Base-by-base conservation (phyloP, 2,797 vertebrate genomes). In the Mormyrops attenuatus region DNA sequence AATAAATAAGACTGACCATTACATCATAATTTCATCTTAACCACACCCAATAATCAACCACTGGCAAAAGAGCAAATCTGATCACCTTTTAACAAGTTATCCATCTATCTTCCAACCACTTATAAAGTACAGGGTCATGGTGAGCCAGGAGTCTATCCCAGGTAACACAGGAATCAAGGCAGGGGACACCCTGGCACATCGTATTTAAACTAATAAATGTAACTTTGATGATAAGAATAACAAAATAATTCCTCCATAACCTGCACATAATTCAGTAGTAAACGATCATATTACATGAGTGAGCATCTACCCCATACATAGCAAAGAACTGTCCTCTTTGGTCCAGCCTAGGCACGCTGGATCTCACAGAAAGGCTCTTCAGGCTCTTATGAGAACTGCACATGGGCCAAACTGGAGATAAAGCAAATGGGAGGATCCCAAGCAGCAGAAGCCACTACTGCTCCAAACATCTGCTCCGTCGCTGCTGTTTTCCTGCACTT, bases 381-480 rank as follows among this genome's bases (percentile, higher is more conserved):
- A 6, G 47, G 47, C 26, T 55, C 26, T 5, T 88, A 49, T 34
- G 30, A 38, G 49, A 38, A 88, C 22, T 15, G 26, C 49, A 34
- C 41, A 47, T 55, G 50, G 63, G 11, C 20, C 47, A 77, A 69
- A 87, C 77, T 55, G 49, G 3, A 26, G 87, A 69, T 49, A 47
- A 50, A 73, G 87, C 60, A 87, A 89, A 77, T 17, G 41, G 88
- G 88, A 85, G 82, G 49, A 89, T 26, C 44, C 82, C 9, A 85
- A 88, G 86, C 30, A 89, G 88, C 82, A 66, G 85, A 89, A 90
- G 55, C 66, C 89, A 57, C 8, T 55, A 77, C 77, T 90, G 88
- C 88, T 84, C 88, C 57, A 53, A 91, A 91, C 90, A 91, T 91
- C 90, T 91, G 91, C 90, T 90, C 88, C 88, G 90, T 89, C 57